These are phyloP conservation scores for Tetragnatha versicolor DNA, from an alignment of 1,140 invertebrate species.

Conservation along the genomic window DNA sequence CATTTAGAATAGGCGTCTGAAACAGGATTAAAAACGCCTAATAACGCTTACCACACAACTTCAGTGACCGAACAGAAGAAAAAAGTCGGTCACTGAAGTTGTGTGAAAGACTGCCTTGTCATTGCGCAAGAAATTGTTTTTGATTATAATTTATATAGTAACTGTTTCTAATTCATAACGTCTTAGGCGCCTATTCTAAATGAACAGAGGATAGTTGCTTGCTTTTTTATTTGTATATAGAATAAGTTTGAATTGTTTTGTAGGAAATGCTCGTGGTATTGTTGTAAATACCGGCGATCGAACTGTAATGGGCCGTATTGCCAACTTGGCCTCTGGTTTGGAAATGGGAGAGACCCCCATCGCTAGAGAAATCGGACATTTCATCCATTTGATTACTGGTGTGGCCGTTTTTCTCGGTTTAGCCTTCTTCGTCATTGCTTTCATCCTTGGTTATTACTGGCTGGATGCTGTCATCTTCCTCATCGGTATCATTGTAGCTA, in stretches of 20 bases:
- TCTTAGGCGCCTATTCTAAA: too few species aligned
- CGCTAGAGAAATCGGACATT: slow-evolving; percentile 97
- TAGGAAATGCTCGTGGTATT: slow-evolving; percentile 89
- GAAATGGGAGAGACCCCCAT: slow-evolving; percentile 97
- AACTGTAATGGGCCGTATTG: slow-evolving; percentile 98
- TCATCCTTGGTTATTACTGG: slow-evolving; percentile 97
- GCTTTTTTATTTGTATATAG: too few species aligned
- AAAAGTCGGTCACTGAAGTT: too few species aligned
- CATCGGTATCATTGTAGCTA: slow-evolving; percentile 98
- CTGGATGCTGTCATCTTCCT: slow-evolving; percentile 98
- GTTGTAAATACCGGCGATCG: slow-evolving; percentile 97
- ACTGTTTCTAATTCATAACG: too few species aligned
- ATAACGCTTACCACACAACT: too few species aligned
- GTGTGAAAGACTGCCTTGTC: too few species aligned
- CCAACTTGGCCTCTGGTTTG: slow-evolving; percentile 93
- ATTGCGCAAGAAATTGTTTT: too few species aligned
- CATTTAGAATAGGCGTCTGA: too few species aligned
- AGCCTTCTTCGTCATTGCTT: slow-evolving; percentile 96
- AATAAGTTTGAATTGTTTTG: not conserved
- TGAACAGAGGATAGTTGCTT: too few species aligned
- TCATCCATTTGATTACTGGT: slow-evolving; percentile 98
- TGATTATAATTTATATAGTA: too few species aligned
- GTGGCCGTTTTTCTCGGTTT: slow-evolving; percentile 98
- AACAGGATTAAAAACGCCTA: too few species aligned
- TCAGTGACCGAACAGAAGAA: too few species aligned